Evolutionary conservation across 2,113 vertebrate genomes (phyloP), one percentile per base, ranked within the genome.

Genomic region (Myanophis thanlyinensis): DNA sequence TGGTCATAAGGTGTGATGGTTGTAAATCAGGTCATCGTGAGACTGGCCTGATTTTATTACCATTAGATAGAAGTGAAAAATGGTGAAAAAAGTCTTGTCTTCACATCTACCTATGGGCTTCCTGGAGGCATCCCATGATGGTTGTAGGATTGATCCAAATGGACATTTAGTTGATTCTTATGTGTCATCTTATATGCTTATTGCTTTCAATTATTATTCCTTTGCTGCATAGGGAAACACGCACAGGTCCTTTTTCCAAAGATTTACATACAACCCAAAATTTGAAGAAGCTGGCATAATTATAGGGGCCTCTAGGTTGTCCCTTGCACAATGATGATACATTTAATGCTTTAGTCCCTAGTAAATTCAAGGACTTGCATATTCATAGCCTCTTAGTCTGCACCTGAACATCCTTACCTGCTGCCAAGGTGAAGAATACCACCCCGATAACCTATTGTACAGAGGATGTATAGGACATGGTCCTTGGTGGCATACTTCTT

Each of bases 361-460:
- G 7, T 44, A 40, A 80, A 6, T 44, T 40, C 73, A 40, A 80
- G 18, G 35, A 40, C 67, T 80, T 80, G 35, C 18, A 1, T 44
- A 44, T 40, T 20, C 35, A 44, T 44, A 80, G 7, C 73, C 35
- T 22, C 73, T 80, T 44, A 44, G 35, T 80, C 73, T 80, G 7
- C 35, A 22, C 3, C 35, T 10, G 35, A 80, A 80, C 73, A 0
- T 0, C 48, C 95, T 52, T 97, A 99, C 99, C 98, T 99, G 98
- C 95, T 99, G 98, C 99, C 99, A 99, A 15, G 98, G 98, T 0
- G 99, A 99, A 0, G 98, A 96, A 90, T 99, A 99, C 99, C 99
- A 99, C 91, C 97, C 98, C 0, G 97, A 96, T 1, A 97, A 95
- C 93, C 94, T 85, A 48, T 22, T 96, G n/a, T 98, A 94, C 6